Percentiles rank a stretch among this genome's conserved stretches.
Evolutionary conservation across 2,797 vertebrate species (phyloP).

Genomic region (Florisuga fusca): DNA sequence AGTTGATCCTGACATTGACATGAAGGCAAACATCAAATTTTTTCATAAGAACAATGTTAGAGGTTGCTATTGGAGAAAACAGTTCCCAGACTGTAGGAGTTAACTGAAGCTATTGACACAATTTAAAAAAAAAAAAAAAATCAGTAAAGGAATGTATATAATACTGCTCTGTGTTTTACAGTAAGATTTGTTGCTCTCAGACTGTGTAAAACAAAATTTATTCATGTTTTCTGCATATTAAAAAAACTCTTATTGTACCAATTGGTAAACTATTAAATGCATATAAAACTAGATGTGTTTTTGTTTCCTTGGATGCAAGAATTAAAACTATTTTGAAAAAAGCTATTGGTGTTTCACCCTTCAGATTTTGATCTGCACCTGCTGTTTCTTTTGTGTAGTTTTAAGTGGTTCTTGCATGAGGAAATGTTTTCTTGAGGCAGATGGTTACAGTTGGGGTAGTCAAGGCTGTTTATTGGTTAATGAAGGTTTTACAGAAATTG

Average conservation of each 20-base stretch:
- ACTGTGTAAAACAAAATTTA: slow-evolving; percentile 91
- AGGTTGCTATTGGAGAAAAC: slow-evolving; percentile 79
- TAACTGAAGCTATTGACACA: slow-evolving; percentile 83
- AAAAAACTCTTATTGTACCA: slow-evolving; percentile 90
- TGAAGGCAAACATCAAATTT: slow-evolving; percentile 73
- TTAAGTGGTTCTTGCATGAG: too few relatives aligned
- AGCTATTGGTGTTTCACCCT: slow-evolving; percentile 24
- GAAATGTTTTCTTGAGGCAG: not conserved
- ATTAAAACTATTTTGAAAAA: slow-evolving; percentile 48
- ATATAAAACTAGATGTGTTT: slow-evolving; percentile 84
- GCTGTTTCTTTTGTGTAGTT: too few relatives aligned
- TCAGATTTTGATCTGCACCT: not conserved
- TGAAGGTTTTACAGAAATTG: too few relatives aligned
- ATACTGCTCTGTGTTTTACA: slow-evolving; percentile 89
- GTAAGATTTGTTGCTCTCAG: slow-evolving; percentile 89
- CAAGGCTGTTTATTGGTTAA: not conserved
- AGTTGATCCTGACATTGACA: slow-evolving; percentile 73
- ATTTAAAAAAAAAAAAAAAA: slow-evolving; percentile 64
- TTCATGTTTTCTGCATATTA: slow-evolving; percentile 92
- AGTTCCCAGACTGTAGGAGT: slow-evolving; percentile 80
- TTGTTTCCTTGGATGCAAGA: slow-evolving; percentile 62
- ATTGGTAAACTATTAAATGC: slow-evolving; percentile 91
- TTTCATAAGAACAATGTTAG: slow-evolving; percentile 67
- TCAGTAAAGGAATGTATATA: slow-evolving; percentile 88
- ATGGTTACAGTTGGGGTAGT: fast-evolving